phyloP scores from a whole-genome alignment of 2,797 vertebrate genomes.

The Phrynocephalus guinanensis region DNA sequence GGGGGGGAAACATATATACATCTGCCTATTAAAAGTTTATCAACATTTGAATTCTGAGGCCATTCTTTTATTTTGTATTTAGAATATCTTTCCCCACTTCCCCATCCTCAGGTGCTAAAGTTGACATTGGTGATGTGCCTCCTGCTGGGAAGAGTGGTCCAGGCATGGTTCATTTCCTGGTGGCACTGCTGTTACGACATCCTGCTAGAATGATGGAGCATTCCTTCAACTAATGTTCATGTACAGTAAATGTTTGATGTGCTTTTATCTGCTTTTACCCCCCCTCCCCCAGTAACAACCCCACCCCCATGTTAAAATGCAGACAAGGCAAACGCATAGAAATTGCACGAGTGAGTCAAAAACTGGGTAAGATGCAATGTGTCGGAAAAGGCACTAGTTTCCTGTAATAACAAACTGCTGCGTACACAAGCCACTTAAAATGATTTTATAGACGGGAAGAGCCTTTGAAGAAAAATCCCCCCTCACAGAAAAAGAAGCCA shows the following conservation, averaged over 20 bases:
- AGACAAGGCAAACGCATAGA: background rate
- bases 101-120: background rate
- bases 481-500: background rate
- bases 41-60: background rate
- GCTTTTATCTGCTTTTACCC: background rate
- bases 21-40: background rate
- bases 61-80: constrained; percentile 45
- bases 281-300: too few relatives aligned
- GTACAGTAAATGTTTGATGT: background rate
- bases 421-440: background rate
- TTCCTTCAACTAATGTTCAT: background rate
- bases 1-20: too few relatives aligned
- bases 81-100: background rate
- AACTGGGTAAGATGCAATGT: background rate
- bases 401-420: constrained; percentile 32
- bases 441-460: constrained; percentile 52
- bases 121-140: background rate
- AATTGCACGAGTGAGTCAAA: background rate
- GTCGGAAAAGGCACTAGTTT: constrained; percentile 40
- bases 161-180: background rate
- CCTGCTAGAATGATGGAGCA: too few relatives aligned
- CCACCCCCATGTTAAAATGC: background rate
- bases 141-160: background rate
- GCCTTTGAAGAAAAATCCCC: constrained; percentile 48
- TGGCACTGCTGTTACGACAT: background rate